Percentiles rank a stretch among this genome's conserved stretches.
These are phyloP conservation scores for Bradypodion pumilum DNA, from an alignment of 2,797 vertebrate species.

Conservation along the genomic window DNA sequence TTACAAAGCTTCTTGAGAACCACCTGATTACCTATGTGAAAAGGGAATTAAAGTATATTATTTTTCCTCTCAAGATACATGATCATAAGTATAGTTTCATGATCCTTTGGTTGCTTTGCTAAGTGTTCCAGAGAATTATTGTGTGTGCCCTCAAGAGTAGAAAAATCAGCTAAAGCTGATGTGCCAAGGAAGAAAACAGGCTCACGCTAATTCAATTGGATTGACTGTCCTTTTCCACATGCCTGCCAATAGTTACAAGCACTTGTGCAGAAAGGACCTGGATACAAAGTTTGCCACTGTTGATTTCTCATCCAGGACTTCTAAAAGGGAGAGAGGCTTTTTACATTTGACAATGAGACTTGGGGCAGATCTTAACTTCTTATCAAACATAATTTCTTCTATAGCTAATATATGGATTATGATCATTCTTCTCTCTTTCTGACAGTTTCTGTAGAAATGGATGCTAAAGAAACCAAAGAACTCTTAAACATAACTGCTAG, in stretches of 20 bases:
- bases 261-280: no score
- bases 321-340: background rate
- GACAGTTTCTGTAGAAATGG: background rate
- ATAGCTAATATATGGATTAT: background rate
- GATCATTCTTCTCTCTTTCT: background rate
- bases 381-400: background rate
- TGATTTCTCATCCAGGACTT: background rate
- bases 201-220: background rate
- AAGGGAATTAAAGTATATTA: constrained; percentile 9
- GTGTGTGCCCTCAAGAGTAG: background rate
- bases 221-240: background rate
- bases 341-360: background rate
- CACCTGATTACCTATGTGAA: constrained; percentile 1
- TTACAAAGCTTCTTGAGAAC: constrained; percentile 23
- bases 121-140: background rate
- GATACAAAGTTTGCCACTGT: background rate
- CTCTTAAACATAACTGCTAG: background rate
- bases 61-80: constrained; percentile 3
- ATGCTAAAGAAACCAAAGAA: background rate
- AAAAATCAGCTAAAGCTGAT: background rate
- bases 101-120: background rate
- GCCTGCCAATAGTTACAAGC: background rate
- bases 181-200: background rate
- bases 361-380: background rate
- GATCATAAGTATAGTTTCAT: constrained; percentile 14